Evolutionary conservation across 2,888 invertebrate genomes (phyloP).

Genomic region (Amiota communis): DNA sequence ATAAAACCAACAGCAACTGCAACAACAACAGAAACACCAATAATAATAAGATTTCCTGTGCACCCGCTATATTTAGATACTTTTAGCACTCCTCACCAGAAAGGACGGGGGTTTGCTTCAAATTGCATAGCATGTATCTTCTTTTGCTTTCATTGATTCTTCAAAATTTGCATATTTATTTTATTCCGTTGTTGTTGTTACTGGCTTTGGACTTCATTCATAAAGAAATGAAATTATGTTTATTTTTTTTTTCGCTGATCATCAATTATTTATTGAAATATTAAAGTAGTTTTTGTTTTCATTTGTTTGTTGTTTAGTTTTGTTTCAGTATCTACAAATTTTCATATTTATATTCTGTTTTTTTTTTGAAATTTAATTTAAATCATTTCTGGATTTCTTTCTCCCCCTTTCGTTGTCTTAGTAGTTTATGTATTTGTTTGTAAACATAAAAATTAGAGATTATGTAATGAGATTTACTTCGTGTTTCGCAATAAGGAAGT

Average conservation of each 20-base stretch:
- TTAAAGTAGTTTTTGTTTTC: neutral
- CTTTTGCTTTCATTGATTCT: no score
- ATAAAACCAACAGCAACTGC: constrained; percentile 9
- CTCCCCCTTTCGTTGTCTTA: no score
- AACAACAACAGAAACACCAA: constrained; percentile 5
- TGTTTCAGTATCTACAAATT: neutral
- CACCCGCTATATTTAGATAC: no score
- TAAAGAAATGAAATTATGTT: neutral
- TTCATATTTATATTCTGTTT: neutral
- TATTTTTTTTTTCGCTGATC: constrained; percentile 1
- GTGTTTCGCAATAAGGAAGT: neutral
- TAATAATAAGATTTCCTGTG: constrained; percentile 8
- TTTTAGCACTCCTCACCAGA: neutral
- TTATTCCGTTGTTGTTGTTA: no score
- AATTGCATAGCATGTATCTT: no score
- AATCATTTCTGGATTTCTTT: neutral
- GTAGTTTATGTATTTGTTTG: no score
- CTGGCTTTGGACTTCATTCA: no score
- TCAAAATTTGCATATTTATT: no score
- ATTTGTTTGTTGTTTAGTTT: constrained; percentile 11
- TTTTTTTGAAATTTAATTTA: neutral
- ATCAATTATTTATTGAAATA: constrained; percentile 13
- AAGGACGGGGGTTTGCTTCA: neutral
- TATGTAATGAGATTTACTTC: neutral
- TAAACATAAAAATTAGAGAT: neutral